phyloP scores from a whole-genome alignment of 2,797 vertebrate genomes.

The Cheirogaleus major region DNA sequence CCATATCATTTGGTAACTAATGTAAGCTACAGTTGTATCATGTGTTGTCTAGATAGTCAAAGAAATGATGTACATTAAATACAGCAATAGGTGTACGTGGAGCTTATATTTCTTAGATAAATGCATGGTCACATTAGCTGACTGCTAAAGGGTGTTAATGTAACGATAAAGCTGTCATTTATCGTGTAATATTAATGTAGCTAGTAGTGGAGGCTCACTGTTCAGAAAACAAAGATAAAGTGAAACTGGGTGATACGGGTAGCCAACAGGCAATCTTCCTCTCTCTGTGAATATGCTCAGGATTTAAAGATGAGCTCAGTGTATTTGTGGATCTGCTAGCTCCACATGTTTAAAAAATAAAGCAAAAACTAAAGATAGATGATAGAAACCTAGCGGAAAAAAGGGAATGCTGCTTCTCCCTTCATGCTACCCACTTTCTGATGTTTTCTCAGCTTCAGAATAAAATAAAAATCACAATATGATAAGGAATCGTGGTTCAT shows the following conservation, averaged over 20 bases:
- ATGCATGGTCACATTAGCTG: not conserved
- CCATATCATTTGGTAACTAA: not conserved
- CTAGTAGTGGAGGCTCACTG: not conserved
- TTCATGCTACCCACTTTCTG: not conserved
- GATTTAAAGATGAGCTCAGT: slow-evolving; percentile 1
- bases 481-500: slow-evolving; percentile 17
- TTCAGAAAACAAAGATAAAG: slow-evolving; percentile 52
- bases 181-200: not conserved
- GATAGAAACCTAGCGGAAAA: not conserved
- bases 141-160: not conserved
- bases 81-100: not conserved
- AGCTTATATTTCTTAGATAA: not conserved
- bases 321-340: not conserved
- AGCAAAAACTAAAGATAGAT: slow-evolving; percentile 18
- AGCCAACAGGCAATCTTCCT: not conserved
- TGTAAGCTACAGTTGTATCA: not conserved
- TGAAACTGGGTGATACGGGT: not conserved
- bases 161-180: slow-evolving; percentile 27
- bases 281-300: not conserved
- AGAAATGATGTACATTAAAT: not conserved
- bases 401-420: not conserved
- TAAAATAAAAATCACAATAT: not conserved
- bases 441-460: slow-evolving; percentile 13
- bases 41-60: not conserved
- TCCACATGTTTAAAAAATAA: slow-evolving; percentile 8